Percentiles rank a stretch among this genome's conserved stretches.
Conservation (phyloP, 2,797 vertebrate species). For the Sebastes melanostomus region DNA sequence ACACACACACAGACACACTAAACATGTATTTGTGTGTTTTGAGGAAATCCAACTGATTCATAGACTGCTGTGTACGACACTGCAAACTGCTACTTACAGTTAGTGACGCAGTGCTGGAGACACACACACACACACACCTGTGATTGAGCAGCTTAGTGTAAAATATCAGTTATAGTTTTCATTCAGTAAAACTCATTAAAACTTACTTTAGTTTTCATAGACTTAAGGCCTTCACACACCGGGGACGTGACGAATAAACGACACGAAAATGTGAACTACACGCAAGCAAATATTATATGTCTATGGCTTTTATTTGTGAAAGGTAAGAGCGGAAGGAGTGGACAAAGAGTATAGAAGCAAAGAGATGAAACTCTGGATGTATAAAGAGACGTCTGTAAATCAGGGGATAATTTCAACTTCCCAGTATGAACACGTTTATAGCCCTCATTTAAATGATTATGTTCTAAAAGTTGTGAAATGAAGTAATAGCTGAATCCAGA, state of each 20-base stretch:
- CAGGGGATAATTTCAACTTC: too few relatives aligned
- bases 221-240: too few relatives aligned
- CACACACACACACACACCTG: not conserved
- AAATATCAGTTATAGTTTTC: not conserved
- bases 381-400: too few relatives aligned
- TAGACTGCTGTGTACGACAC: not conserved
- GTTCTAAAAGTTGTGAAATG: too few relatives aligned
- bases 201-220: not conserved
- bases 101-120: conserved; percentile 30
- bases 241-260: not conserved
- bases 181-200: not conserved
- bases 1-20: not conserved
- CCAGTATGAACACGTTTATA: too few relatives aligned
- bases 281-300: too few relatives aligned
- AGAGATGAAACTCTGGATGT: too few relatives aligned
- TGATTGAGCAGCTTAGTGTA: not conserved
- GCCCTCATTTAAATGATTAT: too few relatives aligned
- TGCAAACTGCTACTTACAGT: conserved; percentile 50
- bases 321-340: not conserved
- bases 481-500: too few relatives aligned
- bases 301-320: not conserved
- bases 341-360: too few relatives aligned
- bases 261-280: not conserved
- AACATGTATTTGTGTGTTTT: not conserved
- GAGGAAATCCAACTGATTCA: not conserved